These are phyloP conservation scores for Neoascia interrupta DNA, from an alignment of 2,888 invertebrate species.

Conservation along the genomic window DNA sequence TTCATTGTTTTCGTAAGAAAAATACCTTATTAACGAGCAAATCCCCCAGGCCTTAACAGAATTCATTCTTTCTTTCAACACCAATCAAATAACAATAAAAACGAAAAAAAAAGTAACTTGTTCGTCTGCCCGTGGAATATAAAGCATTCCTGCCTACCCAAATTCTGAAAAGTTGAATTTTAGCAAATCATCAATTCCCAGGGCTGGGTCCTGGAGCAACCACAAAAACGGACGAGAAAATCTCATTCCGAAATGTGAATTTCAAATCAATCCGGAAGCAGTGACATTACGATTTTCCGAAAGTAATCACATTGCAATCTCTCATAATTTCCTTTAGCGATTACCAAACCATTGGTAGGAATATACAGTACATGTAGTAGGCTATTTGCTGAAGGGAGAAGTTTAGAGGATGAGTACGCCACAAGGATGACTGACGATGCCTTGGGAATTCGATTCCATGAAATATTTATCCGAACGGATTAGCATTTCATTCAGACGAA, in stretches of 20 bases:
- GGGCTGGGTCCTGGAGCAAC: not conserved
- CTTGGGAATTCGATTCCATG: not conserved
- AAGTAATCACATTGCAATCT: constrained; percentile 28
- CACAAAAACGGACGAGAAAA: not conserved
- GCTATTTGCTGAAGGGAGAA: no score
- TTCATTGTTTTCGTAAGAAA: no score
- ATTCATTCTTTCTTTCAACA: constrained; percentile 2
- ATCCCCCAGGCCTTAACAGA: no score
- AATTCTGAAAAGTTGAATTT: no score
- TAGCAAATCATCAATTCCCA: constrained; percentile 11
- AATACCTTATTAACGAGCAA: no score
- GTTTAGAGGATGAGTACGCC: no score
- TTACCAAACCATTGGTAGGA: no score
- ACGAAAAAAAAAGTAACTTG: not conserved
- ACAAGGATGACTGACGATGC: no score
- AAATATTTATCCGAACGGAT: constrained; percentile 5
- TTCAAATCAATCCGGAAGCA: constrained; percentile 22
- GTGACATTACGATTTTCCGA: constrained; percentile 6
- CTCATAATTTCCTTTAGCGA: constrained; percentile 19
- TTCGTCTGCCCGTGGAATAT: not conserved
- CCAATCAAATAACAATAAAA: constrained; percentile 30
- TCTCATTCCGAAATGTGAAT: constrained; percentile 1
- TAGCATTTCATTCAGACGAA: constrained; percentile 21
- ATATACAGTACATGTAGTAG: no score
- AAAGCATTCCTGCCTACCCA: not conserved